These are phyloP conservation scores for Percina caprodes DNA, from an alignment of 2,113 vertebrate species.

Conservation along the genomic window DNA sequence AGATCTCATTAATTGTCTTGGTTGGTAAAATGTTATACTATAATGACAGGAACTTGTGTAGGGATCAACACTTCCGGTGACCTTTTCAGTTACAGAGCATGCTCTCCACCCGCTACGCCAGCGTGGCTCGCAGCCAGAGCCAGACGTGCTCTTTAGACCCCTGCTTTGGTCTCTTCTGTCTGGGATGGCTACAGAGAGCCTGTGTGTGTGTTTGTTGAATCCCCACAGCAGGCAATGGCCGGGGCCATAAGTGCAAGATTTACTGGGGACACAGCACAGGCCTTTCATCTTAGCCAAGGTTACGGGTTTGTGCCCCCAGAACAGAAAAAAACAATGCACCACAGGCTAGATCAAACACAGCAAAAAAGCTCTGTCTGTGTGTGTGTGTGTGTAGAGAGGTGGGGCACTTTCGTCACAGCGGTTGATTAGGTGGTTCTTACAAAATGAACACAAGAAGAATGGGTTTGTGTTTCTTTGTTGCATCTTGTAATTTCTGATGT, in stretches of 20 bases:
- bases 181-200: constrained; percentile 70
- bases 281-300: constrained; percentile 80
- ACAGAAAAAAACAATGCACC: constrained; percentile 65
- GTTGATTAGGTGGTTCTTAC: constrained; percentile 46
- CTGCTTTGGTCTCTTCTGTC: constrained; percentile 36
- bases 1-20: background rate
- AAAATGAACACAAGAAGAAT: constrained; percentile 37
- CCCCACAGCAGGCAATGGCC: constrained; percentile 62
- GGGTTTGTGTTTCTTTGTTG: constrained; percentile 4
- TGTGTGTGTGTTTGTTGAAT: constrained; percentile 71
- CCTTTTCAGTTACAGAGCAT: constrained; percentile 33
- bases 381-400: constrained; percentile 27
- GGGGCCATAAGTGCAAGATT: constrained; percentile 69
- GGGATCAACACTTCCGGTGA: constrained; percentile 35
- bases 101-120: constrained; percentile 36
- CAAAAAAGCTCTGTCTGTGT: constrained; percentile 25
- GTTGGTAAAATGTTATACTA: constrained; percentile 3
- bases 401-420: constrained; percentile 66
- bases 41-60: background rate
- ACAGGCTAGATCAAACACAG: constrained; percentile 70
- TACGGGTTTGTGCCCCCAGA: constrained; percentile 73
- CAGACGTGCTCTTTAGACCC: constrained; percentile 27
- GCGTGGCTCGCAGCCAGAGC: constrained; percentile 40
- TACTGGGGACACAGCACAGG: constrained; percentile 62
- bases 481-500: constrained; percentile 39